A percentile compares a stretch with the other conserved stretches of the same genome.
phyloP scores from a whole-genome alignment of 2,113 vertebrate genomes.

The Recurvirostra avosetta region DNA sequence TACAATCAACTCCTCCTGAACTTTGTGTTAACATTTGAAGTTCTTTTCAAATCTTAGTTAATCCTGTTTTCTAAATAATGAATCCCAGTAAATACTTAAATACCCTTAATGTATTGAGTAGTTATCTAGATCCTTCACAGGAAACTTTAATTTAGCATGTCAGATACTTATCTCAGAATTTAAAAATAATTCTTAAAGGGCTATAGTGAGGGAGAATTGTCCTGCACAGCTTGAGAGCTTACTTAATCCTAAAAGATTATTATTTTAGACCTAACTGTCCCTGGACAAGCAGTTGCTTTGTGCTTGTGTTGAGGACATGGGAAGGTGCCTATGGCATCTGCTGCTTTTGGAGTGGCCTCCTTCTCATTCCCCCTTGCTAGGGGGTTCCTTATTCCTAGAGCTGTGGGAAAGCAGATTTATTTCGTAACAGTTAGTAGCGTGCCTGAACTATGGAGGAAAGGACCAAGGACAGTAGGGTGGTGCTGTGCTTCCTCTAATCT shows the following conservation, averaged over 20 bases:
- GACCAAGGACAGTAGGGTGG: background rate
- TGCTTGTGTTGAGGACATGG: background rate
- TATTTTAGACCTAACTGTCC: background rate
- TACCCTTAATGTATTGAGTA: background rate
- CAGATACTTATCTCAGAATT: background rate
- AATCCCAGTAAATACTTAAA: background rate
- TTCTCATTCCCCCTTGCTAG: background rate
- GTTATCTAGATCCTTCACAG: background rate
- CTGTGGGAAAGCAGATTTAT: background rate
- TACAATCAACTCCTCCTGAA: background rate
- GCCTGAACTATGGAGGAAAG: background rate
- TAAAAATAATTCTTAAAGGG: background rate
- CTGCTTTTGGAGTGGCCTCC: background rate
- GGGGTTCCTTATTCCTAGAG: background rate
- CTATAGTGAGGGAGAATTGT: background rate
- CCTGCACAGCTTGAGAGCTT: background rate
- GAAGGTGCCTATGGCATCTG: background rate
- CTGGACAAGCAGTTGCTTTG: background rate
- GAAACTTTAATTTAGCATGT: background rate
- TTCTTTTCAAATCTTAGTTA: background rate
- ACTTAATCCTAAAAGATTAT: background rate
- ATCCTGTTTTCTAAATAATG: background rate
- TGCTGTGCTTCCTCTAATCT: background rate
- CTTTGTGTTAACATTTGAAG: background rate
- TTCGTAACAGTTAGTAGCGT: background rate